A percentile compares a stretch with the other conserved stretches of the same genome.
Conservation (phyloP, 1,140 invertebrate genomes). For the Gonatopus flavifemur region DNA sequence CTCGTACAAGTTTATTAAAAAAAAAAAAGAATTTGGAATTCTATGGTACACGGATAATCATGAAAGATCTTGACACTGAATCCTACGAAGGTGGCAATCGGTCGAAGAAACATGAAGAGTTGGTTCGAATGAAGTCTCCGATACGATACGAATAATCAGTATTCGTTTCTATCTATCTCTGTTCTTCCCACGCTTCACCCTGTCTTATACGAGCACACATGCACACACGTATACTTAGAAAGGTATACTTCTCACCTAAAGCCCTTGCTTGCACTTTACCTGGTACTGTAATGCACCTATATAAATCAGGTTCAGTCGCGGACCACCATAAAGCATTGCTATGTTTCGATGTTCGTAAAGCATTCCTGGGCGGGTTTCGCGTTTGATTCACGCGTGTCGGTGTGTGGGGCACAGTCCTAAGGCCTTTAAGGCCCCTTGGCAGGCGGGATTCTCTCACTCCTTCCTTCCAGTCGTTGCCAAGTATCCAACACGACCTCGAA, state of each 20-base stretch:
- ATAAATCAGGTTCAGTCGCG: constrained; percentile 59
- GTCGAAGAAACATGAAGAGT: too few species aligned
- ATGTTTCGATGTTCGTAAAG: constrained; percentile 59
- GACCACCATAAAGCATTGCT: constrained; percentile 61
- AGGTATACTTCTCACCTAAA: not conserved
- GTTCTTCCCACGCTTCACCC: not conserved
- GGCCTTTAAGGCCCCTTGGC: constrained; percentile 36
- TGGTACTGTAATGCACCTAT: constrained; percentile 57
- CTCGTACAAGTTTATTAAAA: too few species aligned
- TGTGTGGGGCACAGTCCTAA: constrained; percentile 45
- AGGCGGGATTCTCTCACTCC: too few species aligned
- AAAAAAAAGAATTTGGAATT: too few species aligned
- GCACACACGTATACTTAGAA: not conserved
- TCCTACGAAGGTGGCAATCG: too few species aligned
- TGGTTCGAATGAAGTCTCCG: too few species aligned
- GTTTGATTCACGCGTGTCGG: constrained; percentile 55
- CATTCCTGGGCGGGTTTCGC: constrained; percentile 57
- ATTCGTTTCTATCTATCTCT: constrained; percentile 5
- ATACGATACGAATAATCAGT: constrained; percentile 24
- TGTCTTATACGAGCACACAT: not conserved
- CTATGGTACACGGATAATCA: too few species aligned
- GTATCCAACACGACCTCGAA: too few species aligned
- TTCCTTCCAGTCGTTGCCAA: too few species aligned
- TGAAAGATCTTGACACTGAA: too few species aligned
- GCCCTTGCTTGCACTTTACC: constrained; percentile 14